phyloP scores from a whole-genome alignment of 2,797 vertebrate species.

The Glossophaga mutica region DNA sequence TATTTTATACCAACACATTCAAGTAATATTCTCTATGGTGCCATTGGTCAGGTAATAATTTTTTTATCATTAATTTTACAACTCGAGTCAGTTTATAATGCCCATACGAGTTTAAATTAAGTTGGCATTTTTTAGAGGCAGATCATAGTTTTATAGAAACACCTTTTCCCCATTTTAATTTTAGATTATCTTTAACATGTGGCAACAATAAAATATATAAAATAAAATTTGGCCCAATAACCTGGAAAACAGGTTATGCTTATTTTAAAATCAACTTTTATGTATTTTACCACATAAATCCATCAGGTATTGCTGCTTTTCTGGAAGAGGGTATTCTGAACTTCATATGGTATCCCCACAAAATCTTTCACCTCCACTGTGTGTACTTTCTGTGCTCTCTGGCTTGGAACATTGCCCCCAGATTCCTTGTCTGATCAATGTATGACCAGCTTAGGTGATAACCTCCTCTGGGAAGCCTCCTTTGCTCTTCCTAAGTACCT shows the following conservation, averaged over 20 bases:
- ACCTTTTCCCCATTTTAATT: neutral
- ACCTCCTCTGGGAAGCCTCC: neutral
- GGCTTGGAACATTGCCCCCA: neutral
- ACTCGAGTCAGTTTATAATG: neutral
- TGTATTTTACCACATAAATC: neutral
- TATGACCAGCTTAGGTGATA: neutral
- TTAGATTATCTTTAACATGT: constrained; percentile 13
- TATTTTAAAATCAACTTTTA: neutral
- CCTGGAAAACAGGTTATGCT: neutral
- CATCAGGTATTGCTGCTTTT: neutral
- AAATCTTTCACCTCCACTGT: neutral
- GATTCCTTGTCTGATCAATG: neutral
- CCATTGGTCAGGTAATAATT: neutral
- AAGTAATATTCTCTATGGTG: neutral
- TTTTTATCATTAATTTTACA: neutral
- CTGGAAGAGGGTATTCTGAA: neutral
- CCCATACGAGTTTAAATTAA: neutral
- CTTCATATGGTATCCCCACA: neutral
- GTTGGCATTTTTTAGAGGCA: neutral
- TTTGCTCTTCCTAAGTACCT: neutral
- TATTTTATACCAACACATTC: neutral
- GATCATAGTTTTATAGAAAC: neutral
- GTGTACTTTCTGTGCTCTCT: neutral
- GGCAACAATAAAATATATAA: neutral
- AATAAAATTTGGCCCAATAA: neutral